phyloP scores from a whole-genome alignment of 2,888 invertebrate genomes.

The Drosophila stalkeri region DNA sequence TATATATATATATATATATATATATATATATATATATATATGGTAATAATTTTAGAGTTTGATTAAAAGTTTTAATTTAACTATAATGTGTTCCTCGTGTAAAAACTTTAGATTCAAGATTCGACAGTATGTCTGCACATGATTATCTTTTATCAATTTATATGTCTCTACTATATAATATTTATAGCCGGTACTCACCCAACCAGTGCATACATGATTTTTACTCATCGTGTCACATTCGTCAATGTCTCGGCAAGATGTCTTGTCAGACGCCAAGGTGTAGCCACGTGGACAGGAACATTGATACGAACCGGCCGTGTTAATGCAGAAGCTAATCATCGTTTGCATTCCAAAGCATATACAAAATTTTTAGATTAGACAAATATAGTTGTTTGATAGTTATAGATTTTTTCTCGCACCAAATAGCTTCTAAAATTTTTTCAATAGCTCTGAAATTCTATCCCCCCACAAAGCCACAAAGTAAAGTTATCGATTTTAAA shows the following conservation, averaged over 20 bases:
- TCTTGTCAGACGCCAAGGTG: constrained; percentile 89
- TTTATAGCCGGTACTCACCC: constrained; percentile 75
- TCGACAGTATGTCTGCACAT: neutral
- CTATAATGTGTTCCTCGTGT: too few relatives aligned
- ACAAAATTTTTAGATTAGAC: neutral
- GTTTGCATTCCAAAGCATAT: neutral
- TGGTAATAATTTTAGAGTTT: neutral
- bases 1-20: too few relatives aligned
- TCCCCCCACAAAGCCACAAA: too few relatives aligned
- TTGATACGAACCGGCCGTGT: constrained; percentile 93
- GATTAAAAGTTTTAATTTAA: too few relatives aligned
- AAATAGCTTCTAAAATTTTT: too few relatives aligned
- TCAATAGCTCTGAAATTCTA: too few relatives aligned
- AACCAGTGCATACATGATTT: constrained; percentile 86
- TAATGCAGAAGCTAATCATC: constrained; percentile 88
- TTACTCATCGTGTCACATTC: constrained; percentile 87
- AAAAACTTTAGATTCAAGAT: neutral
- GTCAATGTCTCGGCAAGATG: constrained; percentile 93
- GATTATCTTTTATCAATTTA: neutral
- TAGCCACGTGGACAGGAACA: constrained; percentile 94
- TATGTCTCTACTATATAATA: neutral
- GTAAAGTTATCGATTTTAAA: too few relatives aligned
- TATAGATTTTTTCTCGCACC: neutral
- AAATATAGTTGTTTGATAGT: neutral
- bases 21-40: too few relatives aligned